Conservation (phyloP, 2,113 vertebrate genomes). For the Megaleporinus macrocephalus region DNA sequence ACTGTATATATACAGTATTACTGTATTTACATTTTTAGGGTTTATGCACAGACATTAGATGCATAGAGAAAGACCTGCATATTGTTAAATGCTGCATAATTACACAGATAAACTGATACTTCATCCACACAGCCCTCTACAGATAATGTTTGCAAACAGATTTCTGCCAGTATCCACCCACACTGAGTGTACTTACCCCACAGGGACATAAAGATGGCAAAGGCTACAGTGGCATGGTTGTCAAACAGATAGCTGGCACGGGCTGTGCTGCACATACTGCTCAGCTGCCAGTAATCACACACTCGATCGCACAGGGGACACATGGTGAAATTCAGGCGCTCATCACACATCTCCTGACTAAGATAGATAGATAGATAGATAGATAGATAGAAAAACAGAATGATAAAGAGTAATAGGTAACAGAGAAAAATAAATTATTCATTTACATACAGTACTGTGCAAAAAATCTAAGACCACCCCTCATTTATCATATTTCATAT, state of each 20-base stretch:
- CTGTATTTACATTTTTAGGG: too few relatives aligned
- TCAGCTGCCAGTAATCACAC: constrained; percentile 96
- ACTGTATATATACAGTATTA: too few relatives aligned
- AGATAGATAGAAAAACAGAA: background rate
- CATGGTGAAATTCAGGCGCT: constrained; percentile 91
- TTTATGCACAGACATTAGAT: background rate
- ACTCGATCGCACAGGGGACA: constrained; percentile 94
- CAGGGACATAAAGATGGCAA: constrained; percentile 97
- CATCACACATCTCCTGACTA: constrained; percentile 91
- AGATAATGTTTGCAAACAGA: constrained; percentile 31
- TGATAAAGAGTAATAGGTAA: background rate
- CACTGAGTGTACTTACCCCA: constrained; percentile 84
- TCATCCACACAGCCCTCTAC: constrained; percentile 18
- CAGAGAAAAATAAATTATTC: background rate
- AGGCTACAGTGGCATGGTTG: constrained; percentile 93
- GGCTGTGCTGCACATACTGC: constrained; percentile 86
- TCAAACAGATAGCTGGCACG: constrained; percentile 93
- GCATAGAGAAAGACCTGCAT: background rate
- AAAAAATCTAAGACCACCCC: too few relatives aligned
- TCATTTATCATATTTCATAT: too few relatives aligned
- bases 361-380: constrained; percentile 27
- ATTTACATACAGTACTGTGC: too few relatives aligned
- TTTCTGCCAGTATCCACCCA: constrained; percentile 18
- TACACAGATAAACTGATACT: background rate
- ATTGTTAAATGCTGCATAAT: background rate